phyloP scores from a whole-genome alignment of 1,140 invertebrate genomes.

The Drosophila sp. region DNA sequence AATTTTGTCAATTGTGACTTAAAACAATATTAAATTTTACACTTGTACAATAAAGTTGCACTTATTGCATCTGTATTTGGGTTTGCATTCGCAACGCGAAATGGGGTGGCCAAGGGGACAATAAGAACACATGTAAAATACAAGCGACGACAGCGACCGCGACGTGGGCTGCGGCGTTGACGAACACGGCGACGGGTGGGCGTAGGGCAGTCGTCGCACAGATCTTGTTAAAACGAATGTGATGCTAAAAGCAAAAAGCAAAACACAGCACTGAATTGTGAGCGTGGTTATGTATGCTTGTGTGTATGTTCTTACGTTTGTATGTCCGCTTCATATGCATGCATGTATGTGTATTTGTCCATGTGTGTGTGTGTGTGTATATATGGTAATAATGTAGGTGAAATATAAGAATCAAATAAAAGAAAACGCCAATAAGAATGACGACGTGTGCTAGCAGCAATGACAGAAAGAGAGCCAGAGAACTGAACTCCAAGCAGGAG shows the following conservation, averaged over 20 bases:
- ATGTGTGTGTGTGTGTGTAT: constrained; percentile 37
- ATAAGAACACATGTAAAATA: constrained; percentile 40
- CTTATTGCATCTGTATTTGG: constrained; percentile 25
- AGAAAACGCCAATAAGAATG: constrained; percentile 59
- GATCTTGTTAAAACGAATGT: constrained; percentile 60
- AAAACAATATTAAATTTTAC: constrained; percentile 25
- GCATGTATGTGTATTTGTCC: constrained; percentile 47
- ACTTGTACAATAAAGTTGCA: constrained; percentile 33
- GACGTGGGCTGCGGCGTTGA: constrained; percentile 42
- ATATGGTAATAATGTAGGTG: constrained; percentile 67
- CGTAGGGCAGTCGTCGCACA: constrained; percentile 46
- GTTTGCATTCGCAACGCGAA: constrained; percentile 10
- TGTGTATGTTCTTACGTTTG: constrained; percentile 3
- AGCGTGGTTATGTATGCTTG: constrained; percentile 12
- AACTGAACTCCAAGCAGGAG: constrained; percentile 28
- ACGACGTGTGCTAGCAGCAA: constrained; percentile 45
- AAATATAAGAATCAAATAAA: constrained; percentile 65
- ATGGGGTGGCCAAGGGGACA: constrained; percentile 10
- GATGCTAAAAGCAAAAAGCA: constrained; percentile 56
- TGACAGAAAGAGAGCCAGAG: constrained; percentile 23
- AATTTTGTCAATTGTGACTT: constrained; percentile 27
- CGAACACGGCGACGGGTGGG: constrained; percentile 31
- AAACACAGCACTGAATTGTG: constrained; percentile 56
- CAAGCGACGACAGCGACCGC: constrained; percentile 32
- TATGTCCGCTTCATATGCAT: constrained; percentile 16